These are phyloP conservation scores for Ichneumoninae sp. DNA, from an alignment of 2,888 invertebrate genomes.

Conservation along the genomic window DNA sequence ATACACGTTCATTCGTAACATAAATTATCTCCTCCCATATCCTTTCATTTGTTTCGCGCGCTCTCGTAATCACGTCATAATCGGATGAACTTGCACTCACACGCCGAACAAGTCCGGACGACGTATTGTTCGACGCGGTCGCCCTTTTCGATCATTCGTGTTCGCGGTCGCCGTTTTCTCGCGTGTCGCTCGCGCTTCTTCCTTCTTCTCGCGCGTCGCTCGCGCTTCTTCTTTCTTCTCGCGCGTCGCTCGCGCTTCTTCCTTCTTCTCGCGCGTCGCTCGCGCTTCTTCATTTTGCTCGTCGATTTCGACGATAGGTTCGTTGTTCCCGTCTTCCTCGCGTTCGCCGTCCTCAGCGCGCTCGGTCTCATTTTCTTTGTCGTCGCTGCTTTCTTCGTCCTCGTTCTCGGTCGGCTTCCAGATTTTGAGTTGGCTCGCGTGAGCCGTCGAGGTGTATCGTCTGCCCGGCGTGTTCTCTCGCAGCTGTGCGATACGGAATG, in stretches of 20 bases:
- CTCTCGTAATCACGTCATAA: neutral
- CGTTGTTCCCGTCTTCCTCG: neutral
- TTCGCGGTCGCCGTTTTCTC: neutral
- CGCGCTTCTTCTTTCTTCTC: neutral
- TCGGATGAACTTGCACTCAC: neutral
- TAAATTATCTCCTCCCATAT: no score
- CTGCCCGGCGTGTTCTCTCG: neutral
- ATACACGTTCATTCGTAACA: no score
- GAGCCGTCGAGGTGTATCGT: neutral
- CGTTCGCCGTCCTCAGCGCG: neutral
- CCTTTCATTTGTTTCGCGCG: neutral
- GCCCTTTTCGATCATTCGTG: neutral
- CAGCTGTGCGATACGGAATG: neutral
- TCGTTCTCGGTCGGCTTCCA: neutral
- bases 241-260: neutral
- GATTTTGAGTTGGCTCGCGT: neutral
- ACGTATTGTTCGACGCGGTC: neutral
- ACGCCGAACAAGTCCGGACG: neutral
- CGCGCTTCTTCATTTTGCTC: neutral
- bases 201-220: neutral
- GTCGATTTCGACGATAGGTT: neutral
- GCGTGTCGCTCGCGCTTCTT: neutral
- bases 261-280: neutral
- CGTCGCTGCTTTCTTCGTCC: neutral
- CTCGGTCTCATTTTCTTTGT: neutral